Evolutionary conservation across 2,113 vertebrate genomes (phyloP).

Genomic region (Pseudorectes ferrugineus): DNA sequence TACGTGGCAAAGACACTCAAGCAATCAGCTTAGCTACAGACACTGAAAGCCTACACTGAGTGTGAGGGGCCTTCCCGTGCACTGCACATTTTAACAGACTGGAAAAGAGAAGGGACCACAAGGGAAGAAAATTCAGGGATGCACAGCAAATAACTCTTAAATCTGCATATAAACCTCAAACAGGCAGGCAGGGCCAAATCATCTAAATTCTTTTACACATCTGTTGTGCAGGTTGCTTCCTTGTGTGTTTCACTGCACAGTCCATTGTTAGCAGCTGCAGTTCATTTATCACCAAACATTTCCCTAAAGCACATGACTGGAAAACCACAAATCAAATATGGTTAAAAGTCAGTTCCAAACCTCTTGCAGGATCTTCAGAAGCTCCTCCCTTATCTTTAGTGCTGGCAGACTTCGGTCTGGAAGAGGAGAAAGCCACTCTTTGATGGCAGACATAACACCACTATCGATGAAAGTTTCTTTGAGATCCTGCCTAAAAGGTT

Average conservation of each 20-base stretch:
- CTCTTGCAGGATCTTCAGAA: constrained; percentile 93
- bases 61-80: fast-evolving
- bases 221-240: neutral
- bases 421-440: constrained; percentile 97
- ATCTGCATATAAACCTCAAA: neutral
- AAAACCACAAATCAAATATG: neutral
- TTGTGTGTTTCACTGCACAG: neutral
- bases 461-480: constrained; percentile 99
- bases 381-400: constrained; percentile 90
- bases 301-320: neutral
- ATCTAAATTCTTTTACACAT: neutral
- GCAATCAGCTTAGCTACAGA: neutral
- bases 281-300: neutral
- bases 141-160: neutral
- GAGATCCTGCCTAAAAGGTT: constrained; percentile 86
- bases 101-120: neutral
- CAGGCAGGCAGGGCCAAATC: neutral
- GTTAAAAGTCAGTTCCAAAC: constrained; percentile 65
- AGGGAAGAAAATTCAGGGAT: neutral
- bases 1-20: neutral
- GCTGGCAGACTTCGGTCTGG: constrained; percentile 95
- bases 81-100: neutral
- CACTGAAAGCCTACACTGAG: neutral
- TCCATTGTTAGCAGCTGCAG: neutral
- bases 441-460: constrained; percentile 98